Percentiles rank a stretch among this genome's conserved stretches.
Evolutionary conservation across 2,113 vertebrate species (phyloP).

Genomic region (Daboia siamensis): DNA sequence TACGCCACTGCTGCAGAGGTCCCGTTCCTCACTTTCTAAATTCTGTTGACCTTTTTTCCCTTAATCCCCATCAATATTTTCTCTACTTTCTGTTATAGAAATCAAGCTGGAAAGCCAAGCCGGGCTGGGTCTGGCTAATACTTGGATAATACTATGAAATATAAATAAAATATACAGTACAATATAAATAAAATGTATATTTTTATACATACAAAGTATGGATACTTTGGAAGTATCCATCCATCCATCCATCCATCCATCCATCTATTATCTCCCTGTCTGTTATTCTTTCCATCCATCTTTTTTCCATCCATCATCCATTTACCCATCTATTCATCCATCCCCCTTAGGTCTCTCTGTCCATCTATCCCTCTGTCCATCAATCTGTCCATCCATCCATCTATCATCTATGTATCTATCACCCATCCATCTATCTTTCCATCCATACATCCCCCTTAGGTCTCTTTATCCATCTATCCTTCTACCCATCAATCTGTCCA

Average conservation of each 20-base stretch:
- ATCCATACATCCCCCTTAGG: background rate
- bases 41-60: background rate
- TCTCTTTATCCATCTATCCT: no score
- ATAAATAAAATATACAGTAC: background rate
- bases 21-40: background rate
- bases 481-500: no score
- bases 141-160: background rate
- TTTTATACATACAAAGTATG: background rate
- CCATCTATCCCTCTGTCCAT: background rate
- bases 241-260: no score
- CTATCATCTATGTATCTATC: no score
- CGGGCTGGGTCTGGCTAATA: background rate
- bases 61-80: background rate
- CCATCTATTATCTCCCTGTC: no score
- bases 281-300: no score
- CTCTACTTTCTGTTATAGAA: background rate
- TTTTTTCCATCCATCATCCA: no score
- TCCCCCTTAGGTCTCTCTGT: background rate
- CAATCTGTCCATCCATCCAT: no score
- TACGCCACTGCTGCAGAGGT: background rate
- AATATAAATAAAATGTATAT: background rate
- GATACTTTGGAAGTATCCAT: background rate
- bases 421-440: fast-evolving
- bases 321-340: no score
- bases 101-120: background rate